Percentiles rank a stretch among this genome's conserved stretches.
Evolutionary conservation across 2,113 vertebrate genomes (phyloP).

Genomic region (Sphyrna mokarran): DNA sequence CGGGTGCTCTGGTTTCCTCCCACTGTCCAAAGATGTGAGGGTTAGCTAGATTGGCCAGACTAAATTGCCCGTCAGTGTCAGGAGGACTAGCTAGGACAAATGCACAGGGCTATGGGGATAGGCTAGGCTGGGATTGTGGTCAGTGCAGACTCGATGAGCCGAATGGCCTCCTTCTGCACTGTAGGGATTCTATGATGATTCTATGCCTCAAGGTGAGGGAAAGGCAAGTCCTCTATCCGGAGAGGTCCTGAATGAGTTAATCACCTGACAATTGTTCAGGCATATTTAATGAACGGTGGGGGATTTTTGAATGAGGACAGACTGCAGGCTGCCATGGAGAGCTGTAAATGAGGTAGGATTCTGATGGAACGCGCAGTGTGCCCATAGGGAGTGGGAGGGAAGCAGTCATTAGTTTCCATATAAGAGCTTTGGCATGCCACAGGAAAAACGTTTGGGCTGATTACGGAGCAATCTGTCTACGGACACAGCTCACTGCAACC

Average conservation of each 20-base stretch:
- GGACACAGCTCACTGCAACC: conserved; percentile 25
- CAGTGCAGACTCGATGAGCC: no score
- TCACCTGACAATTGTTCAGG: conserved; percentile 23
- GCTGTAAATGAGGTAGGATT: background rate
- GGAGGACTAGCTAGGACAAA: no score
- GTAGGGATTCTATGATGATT: no score
- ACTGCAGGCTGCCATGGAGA: background rate
- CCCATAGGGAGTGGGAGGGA: conserved; percentile 23
- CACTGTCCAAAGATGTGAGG: no score
- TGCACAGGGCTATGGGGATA: no score
- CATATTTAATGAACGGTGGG: background rate
- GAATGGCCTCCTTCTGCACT: no score
- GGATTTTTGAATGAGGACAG: conserved; percentile 36
- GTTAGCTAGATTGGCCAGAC: no score
- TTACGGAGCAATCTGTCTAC: conserved; percentile 24
- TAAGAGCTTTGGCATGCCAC: background rate
- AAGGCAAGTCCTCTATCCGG: background rate
- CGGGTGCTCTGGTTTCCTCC: no score
- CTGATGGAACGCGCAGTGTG: background rate
- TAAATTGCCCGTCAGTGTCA: no score
- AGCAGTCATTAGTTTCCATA: conserved; percentile 34
- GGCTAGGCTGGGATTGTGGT: no score
- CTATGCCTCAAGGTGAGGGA: background rate
- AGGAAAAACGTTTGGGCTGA: conserved; percentile 21
- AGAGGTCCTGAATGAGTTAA: background rate